A percentile compares a stretch with the other conserved stretches of the same genome.
These are phyloP conservation scores for Cyaniris semiargus DNA, from an alignment of 2,888 invertebrate species.

Conservation along the genomic window DNA sequence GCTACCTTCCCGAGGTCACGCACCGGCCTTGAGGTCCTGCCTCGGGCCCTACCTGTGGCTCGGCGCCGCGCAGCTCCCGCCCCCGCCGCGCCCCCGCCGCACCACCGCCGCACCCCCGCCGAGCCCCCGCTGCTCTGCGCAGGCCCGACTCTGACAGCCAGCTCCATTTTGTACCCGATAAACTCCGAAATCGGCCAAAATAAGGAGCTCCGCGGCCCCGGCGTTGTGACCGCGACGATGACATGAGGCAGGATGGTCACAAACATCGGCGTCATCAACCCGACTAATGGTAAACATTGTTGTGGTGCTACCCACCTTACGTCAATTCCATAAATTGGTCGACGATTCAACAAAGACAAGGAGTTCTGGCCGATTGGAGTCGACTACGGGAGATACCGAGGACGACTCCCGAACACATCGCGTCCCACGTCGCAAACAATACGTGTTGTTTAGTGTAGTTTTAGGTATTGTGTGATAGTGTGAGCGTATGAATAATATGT, in stretches of 20 bases:
- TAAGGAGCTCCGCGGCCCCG: not conserved
- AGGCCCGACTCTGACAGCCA: conserved; percentile 67
- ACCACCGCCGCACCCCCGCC: conserved; percentile 70
- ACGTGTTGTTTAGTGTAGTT: too few species aligned
- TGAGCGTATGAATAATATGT: too few species aligned
- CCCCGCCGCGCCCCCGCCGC: conserved; percentile 71
- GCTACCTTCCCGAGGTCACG: conserved; percentile 50
- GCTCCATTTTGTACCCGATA: conserved; percentile 55
- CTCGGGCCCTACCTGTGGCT: conserved; percentile 53
- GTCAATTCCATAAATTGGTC: not conserved
- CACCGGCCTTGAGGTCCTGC: conserved; percentile 63
- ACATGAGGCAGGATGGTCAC: conserved; percentile 65
- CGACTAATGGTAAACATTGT: conserved; percentile 68
- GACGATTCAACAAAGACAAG: too few species aligned
- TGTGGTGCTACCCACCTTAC: not conserved
- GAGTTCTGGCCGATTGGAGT: too few species aligned
- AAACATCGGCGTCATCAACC: conserved; percentile 66
- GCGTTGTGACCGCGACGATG: conserved; percentile 38
- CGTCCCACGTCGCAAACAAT: too few species aligned
- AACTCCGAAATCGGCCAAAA: not conserved
- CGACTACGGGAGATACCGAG: too few species aligned
- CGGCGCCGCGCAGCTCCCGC: conserved; percentile 64
- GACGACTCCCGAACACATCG: too few species aligned
- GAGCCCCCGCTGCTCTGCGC: conserved; percentile 66
- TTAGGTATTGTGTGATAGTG: too few species aligned